Conservation (phyloP, 2,797 vertebrate genomes). For the Tiaroga cobitis region DNA sequence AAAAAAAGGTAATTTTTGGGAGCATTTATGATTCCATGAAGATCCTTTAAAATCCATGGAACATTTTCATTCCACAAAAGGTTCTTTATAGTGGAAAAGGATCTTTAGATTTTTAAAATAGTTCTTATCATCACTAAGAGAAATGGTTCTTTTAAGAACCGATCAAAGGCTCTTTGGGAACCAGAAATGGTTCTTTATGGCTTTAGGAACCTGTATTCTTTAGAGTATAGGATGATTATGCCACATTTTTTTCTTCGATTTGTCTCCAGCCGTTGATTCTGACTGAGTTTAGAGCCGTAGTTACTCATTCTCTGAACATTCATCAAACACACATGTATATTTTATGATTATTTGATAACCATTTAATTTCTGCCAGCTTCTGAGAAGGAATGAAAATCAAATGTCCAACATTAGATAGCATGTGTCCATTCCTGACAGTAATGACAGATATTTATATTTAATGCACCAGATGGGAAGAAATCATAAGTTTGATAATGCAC, state of each 20-base stretch:
- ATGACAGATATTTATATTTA: neutral
- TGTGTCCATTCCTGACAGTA: neutral
- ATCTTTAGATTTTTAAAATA: too few species aligned
- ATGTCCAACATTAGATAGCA: neutral
- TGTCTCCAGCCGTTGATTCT: neutral
- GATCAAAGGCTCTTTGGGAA: neutral
- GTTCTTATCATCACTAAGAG: too few species aligned
- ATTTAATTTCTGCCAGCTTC: neutral
- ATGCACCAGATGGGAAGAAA: neutral
- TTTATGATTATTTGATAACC: neutral
- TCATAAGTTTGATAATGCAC: neutral
- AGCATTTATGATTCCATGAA: too few species aligned
- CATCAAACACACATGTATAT: neutral
- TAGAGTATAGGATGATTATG: neutral
- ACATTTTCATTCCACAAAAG: too few species aligned
- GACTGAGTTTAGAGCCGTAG: too few species aligned
- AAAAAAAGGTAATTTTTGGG: too few species aligned
- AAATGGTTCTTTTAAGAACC: too few species aligned
- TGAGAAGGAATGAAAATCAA: neutral
- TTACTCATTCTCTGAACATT: neutral
- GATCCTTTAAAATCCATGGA: too few species aligned
- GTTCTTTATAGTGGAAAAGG: too few species aligned
- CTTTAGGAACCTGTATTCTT: neutral
- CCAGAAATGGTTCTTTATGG: too few species aligned
- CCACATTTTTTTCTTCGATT: neutral